Percentiles rank a stretch among this genome's conserved stretches.
phyloP scores from a whole-genome alignment of 2,888 invertebrate species.

The Phrixothrix hirtus region DNA sequence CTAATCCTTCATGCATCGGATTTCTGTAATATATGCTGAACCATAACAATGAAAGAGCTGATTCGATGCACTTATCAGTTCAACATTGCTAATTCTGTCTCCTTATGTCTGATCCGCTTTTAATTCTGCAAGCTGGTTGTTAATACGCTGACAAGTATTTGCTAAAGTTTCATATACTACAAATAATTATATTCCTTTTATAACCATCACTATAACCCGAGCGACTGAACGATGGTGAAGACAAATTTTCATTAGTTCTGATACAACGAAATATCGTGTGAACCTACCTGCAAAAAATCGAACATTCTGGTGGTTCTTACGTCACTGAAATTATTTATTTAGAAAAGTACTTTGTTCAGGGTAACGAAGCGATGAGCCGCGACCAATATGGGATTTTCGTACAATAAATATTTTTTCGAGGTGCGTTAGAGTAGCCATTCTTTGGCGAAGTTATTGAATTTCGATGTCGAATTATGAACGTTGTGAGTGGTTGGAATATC shows the following conservation, averaged over 20 bases:
- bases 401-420: too few relatives aligned
- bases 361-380: too few relatives aligned
- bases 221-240: too few relatives aligned
- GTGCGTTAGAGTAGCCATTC: too few relatives aligned
- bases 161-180: not conserved
- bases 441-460: too few relatives aligned
- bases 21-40: constrained; percentile 13
- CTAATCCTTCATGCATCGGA: constrained; percentile 20
- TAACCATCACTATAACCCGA: too few relatives aligned
- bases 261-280: not conserved
- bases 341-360: not conserved
- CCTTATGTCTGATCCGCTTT: constrained; percentile 10
- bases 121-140: constrained; percentile 14
- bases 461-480: too few relatives aligned
- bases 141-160: not conserved
- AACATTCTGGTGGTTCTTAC: not conserved
- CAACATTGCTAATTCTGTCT: constrained; percentile 15
- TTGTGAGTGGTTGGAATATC: too few relatives aligned
- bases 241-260: too few relatives aligned
- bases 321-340: not conserved
- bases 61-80: constrained; percentile 19
- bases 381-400: too few relatives aligned
- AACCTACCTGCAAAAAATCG: not conserved
- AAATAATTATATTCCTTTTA: too few relatives aligned
- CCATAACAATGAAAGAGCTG: constrained; percentile 25